Percentiles rank a stretch among this genome's conserved stretches.
These are phyloP conservation scores for Drosophila suzukii DNA, from an alignment of 1,140 invertebrate genomes.

Conservation along the genomic window DNA sequence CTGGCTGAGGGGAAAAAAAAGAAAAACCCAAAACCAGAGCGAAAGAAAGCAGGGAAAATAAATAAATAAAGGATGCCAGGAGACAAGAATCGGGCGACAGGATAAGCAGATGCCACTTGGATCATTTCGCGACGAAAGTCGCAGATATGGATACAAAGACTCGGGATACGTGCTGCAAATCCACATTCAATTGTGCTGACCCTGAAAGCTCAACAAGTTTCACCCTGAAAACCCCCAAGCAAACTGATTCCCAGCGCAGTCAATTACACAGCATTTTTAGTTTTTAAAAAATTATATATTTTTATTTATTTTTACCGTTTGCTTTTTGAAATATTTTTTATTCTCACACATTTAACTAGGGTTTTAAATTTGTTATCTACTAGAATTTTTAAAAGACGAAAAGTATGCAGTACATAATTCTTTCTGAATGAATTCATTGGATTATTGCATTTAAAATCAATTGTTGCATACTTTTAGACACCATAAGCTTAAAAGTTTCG, in stretches of 20 bases:
- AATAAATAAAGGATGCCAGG: conserved; percentile 73
- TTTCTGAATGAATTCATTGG: no score
- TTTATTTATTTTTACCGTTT: no score
- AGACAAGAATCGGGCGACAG: conserved; percentile 18
- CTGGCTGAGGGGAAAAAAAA: conserved; percentile 4
- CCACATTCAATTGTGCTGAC: conserved; percentile 26
- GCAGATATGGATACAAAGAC: conserved; percentile 7
- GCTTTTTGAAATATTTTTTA: no score
- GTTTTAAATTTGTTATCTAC: no score
- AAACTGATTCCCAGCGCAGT: not conserved
- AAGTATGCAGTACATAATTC: no score
- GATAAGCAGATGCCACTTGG: conserved; percentile 30
- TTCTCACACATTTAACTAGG: no score
- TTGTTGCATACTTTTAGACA: no score
- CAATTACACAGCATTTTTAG: no score
- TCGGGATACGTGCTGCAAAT: not conserved
- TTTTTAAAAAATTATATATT: no score
- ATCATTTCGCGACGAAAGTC: not conserved
- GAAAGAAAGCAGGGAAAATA: conserved; percentile 70
- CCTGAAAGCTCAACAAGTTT: conserved; percentile 33
- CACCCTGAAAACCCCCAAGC: not conserved
- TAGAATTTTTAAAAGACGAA: no score
- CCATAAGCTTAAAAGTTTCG: no score
- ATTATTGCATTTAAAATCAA: no score
- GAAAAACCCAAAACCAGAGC: conserved; percentile 56